Conservation (phyloP, 2,888 invertebrate species). For the Kuschelorhynchus macadamiae region DNA sequence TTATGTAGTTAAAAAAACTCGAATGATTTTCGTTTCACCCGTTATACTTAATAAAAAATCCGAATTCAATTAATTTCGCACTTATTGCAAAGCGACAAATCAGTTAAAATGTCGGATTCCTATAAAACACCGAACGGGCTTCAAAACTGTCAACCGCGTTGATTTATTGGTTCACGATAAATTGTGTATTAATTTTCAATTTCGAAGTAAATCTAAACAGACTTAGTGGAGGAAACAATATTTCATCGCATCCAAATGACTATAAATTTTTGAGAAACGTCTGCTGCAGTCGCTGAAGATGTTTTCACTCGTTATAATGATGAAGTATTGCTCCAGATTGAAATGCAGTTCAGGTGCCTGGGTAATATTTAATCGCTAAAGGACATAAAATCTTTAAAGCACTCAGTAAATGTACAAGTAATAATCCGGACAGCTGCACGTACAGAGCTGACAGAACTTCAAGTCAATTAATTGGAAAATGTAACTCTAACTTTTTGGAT, state of each 20-base stretch:
- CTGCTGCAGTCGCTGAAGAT: slow-evolving; percentile 4
- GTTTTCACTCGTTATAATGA: background rate
- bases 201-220: slow-evolving; percentile 10
- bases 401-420: too few relatives aligned
- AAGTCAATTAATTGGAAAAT: too few relatives aligned
- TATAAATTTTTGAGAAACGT: slow-evolving; percentile 5
- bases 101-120: background rate
- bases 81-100: background rate
- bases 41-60: too few relatives aligned
- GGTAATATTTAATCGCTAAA: background rate
- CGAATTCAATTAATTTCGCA: too few relatives aligned
- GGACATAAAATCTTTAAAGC: too few relatives aligned
- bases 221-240: slow-evolving; percentile 2
- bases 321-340: slow-evolving; percentile 5
- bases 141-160: background rate
- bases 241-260: slow-evolving; percentile 1
- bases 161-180: slow-evolving; percentile 1
- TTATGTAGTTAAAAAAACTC: too few relatives aligned
- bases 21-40: too few relatives aligned
- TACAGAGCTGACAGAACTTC: too few relatives aligned
- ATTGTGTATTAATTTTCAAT: slow-evolving; percentile 6
- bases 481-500: too few relatives aligned
- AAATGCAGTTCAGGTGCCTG: slow-evolving; percentile 1
- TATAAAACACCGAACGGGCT: background rate
- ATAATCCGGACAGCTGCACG: too few relatives aligned